Conservation (phyloP, 2,797 vertebrate species). For the Eurystomus glaucurus region DNA sequence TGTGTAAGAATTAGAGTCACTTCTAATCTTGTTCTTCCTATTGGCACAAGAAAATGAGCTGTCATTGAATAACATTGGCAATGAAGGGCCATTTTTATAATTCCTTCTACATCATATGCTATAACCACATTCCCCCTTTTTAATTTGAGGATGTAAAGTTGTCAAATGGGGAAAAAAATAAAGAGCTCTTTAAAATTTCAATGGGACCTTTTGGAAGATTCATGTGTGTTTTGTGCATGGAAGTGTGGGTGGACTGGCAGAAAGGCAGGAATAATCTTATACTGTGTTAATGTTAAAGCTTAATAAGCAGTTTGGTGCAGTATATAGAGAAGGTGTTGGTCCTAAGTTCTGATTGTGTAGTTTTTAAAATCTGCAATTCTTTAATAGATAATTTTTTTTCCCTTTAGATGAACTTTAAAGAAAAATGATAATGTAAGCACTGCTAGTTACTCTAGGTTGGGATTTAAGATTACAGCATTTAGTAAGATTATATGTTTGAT, state of each 20-base stretch:
- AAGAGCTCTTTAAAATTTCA: conserved; percentile 45
- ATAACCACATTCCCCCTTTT: conserved; percentile 34
- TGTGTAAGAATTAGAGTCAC: conserved; percentile 67
- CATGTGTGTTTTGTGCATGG: conserved; percentile 18
- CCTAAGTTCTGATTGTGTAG: conserved; percentile 13
- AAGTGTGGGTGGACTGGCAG: conserved; percentile 17
- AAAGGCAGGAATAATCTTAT: conserved; percentile 53
- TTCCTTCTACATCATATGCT: conserved; percentile 42
- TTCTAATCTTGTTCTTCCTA: conserved; percentile 77
- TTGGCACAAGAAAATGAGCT: conserved; percentile 77
- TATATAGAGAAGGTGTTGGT: conserved; percentile 67
- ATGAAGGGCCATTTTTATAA: conserved; percentile 73
- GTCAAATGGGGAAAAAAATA: not conserved
- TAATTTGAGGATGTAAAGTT: conserved; percentile 59
- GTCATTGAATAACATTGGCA: conserved; percentile 55
- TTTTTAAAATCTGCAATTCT: conserved; percentile 61
- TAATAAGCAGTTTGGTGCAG: conserved; percentile 62
- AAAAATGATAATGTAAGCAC: conserved; percentile 77
- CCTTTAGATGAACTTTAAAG: conserved; percentile 77
- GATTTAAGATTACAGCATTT: conserved; percentile 74
- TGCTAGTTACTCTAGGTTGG: conserved; percentile 66
- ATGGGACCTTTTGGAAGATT: conserved; percentile 49
- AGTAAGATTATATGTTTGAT: conserved; percentile 78
- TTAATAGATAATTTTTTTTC: conserved; percentile 47
- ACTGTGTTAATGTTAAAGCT: conserved; percentile 32